Evolutionary conservation across 2,113 vertebrate genomes (phyloP), one percentile per base, ranked within the genome.

Genomic region (Mesembrinibis cayennensis): DNA sequence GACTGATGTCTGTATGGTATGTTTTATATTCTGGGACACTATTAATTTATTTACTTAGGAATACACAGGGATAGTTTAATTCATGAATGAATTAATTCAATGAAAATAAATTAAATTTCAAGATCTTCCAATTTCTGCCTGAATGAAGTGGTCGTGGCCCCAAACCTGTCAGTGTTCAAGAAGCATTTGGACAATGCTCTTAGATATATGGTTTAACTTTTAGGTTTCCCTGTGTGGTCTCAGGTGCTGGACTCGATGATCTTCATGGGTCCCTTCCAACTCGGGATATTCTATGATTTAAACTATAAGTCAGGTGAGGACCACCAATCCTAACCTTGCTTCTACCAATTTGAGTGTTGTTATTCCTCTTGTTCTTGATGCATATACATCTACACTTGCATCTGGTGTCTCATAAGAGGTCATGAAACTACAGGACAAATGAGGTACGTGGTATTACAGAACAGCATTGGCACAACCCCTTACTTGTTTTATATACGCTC

Each of bases 91-190:
- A n/a, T n/a, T n/a, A n/a, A n/a, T n/a, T n/a, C n/a, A n/a, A n/a
- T 1, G 3, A 86, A 93, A 89, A 58, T 25, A 44, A 78, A 74
- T 16, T 25, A 29, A 21, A 62, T 50, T 93, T 62, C 14, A 58
- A 77, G 92, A 66, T 49, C 23, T 86, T 69, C 44, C 8, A 15
- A 25, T 8, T 89, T 70, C 61, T 80, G 42, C 15, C 32, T 3
- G 8, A 80, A 63, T 44, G 3, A 71, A 55, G 50, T 36, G 42
- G 21, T 56, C 0, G 0, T 53, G 58, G 25, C 38, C 29, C 20
- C 13, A 50, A 44, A 55, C 27, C 53, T 74, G 45, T 36, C 45
- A 40, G 15, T 30, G 18, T 65, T 65, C 22, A 34, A 90, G 56
- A 65, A 52, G 25, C 2, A 1, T 55, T 32, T 73, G 61, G 25